Conservation (phyloP, 2,113 vertebrate genomes). For the Delphinapterus leucas region DNA sequence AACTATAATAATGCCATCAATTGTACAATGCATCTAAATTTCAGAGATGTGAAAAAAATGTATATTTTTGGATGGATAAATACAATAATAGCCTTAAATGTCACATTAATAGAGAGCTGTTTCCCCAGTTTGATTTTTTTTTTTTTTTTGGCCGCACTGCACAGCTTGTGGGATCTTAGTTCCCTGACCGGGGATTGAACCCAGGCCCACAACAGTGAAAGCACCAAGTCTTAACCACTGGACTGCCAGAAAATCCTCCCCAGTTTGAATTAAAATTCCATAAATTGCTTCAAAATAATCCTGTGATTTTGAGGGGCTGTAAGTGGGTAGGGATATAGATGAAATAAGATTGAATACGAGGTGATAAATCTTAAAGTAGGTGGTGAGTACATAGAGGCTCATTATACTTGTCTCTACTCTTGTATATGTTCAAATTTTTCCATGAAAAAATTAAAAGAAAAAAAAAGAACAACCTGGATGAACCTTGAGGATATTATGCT, state of each 20-base stretch:
- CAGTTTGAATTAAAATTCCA: background rate
- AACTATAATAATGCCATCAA: background rate
- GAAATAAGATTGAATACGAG: background rate
- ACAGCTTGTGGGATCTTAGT: background rate
- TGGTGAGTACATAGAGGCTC: background rate
- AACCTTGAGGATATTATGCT: background rate
- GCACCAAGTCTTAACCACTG: background rate
- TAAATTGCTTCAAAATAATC: background rate
- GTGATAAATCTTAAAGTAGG: background rate
- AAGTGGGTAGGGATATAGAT: background rate
- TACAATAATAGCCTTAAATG: background rate
- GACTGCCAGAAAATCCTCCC: background rate
- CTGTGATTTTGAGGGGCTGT: background rate
- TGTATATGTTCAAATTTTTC: background rate
- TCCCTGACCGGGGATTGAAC: background rate
- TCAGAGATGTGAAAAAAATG: background rate
- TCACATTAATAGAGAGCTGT: background rate
- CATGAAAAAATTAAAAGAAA: background rate
- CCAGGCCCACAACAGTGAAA: background rate
- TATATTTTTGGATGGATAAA: background rate
- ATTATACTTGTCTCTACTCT: background rate
- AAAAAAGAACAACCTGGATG: background rate
- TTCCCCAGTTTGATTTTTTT: background rate
- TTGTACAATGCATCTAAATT: background rate
- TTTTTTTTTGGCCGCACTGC: background rate